Evolutionary conservation across 2,113 vertebrate genomes (phyloP).

Genomic region (Pterocles gutturalis): DNA sequence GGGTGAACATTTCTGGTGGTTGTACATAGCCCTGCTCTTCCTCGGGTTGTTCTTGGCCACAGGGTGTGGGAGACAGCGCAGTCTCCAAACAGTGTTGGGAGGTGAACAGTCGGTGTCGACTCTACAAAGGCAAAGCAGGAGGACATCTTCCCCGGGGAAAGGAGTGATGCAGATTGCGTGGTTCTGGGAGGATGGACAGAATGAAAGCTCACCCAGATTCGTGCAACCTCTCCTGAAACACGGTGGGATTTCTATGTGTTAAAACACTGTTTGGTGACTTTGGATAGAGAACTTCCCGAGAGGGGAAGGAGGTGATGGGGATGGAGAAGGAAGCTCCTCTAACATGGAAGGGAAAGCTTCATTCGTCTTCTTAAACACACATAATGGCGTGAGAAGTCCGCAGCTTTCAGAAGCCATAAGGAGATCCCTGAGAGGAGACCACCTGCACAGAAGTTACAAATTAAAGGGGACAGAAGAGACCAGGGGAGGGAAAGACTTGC

Average conservation of each 20-base stretch:
- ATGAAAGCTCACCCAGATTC: background rate
- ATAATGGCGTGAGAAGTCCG: background rate
- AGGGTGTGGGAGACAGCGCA: rapidly evolving
- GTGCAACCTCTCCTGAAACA: background rate
- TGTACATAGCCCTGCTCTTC: background rate
- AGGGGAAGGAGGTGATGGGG: background rate
- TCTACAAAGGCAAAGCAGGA: background rate
- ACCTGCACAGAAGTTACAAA: background rate
- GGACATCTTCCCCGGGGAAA: background rate
- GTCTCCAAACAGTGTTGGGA: background rate
- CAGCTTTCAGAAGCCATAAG: background rate
- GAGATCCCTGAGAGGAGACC: background rate
- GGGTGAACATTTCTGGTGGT: background rate
- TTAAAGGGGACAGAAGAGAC: background rate
- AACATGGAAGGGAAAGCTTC: background rate
- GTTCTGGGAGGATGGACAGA: background rate
- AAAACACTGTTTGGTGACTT: background rate
- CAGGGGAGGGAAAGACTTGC: background rate
- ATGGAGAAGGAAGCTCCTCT: background rate
- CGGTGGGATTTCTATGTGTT: background rate
- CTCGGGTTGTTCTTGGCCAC: background rate
- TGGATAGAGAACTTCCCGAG: background rate
- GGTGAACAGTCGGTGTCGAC: rapidly evolving
- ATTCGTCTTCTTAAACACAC: background rate
- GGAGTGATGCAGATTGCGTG: background rate